A percentile compares a stretch with the other conserved stretches of the same genome.
These are phyloP conservation scores for Teinopalpus imperialis DNA, from an alignment of 2,888 invertebrate species.

Conservation along the genomic window DNA sequence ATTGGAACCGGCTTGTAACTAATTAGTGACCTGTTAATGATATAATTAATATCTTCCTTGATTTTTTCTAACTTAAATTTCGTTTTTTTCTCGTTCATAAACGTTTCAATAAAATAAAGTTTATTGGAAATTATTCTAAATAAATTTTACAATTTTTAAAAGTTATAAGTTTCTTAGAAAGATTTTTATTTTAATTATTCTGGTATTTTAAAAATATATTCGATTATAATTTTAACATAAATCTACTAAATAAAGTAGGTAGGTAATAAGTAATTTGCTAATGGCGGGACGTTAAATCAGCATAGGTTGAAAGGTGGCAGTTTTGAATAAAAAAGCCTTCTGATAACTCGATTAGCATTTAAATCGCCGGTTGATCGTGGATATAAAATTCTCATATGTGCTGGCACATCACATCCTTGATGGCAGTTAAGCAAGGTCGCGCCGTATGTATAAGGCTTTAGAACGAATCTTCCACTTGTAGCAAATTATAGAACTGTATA, in stretches of 20 bases:
- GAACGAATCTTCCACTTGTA: conserved; percentile 1
- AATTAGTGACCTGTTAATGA: not conserved
- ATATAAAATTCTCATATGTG: conserved; percentile 16
- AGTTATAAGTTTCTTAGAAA: too few relatives aligned
- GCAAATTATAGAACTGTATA: conserved; percentile 4
- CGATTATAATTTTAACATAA: not conserved
- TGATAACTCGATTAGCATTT: conserved; percentile 20
- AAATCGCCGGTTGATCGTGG: conserved; percentile 17
- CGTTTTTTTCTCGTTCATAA: too few relatives aligned
- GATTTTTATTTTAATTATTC: too few relatives aligned
- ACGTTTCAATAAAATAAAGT: too few relatives aligned
- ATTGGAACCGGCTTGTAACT: not conserved
- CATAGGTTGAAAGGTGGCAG: conserved; percentile 18
- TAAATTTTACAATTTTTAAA: too few relatives aligned
- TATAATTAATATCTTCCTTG: too few relatives aligned
- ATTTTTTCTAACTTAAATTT: too few relatives aligned
- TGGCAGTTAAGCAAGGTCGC: conserved; percentile 14
- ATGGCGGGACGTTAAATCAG: conserved; percentile 12
- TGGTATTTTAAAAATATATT: too few relatives aligned
- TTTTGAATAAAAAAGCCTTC: conserved; percentile 14
- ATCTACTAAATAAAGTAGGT: not conserved
- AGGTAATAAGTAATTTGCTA: conserved; percentile 4
- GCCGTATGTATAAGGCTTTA: conserved; percentile 2
- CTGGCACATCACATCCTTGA: conserved; percentile 21
- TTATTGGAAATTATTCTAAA: too few relatives aligned